Evolutionary conservation across 2,113 vertebrate species (phyloP).

Genomic region (Semicossyphus pulcher): DNA sequence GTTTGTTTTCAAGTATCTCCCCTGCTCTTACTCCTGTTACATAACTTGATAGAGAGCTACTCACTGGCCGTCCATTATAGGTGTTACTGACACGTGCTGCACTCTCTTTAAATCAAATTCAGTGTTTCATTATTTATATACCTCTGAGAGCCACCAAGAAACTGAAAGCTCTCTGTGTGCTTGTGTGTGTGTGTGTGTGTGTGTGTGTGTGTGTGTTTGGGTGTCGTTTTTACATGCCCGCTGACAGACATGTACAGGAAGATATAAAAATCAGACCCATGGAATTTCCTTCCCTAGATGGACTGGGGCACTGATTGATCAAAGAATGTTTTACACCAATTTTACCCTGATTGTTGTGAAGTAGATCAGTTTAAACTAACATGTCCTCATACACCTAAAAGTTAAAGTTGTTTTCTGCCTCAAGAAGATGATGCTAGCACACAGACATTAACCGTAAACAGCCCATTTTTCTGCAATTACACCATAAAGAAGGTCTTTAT

Average conservation of each 20-base stretch:
- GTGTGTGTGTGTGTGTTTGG: constrained; percentile 1
- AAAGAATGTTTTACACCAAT: too few relatives aligned
- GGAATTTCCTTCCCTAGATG: constrained; percentile 27
- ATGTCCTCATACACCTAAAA: too few relatives aligned
- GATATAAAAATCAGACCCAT: constrained; percentile 14
- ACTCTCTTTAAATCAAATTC: constrained; percentile 14
- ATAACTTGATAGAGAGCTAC: constrained; percentile 45
- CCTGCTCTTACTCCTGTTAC: constrained; percentile 48
- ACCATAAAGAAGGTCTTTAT: too few relatives aligned
- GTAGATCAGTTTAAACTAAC: too few relatives aligned
- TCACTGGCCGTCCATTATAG: constrained; percentile 43
- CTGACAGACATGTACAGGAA: constrained; percentile 82
- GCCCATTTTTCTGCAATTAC: too few relatives aligned
- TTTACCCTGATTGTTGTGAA: not conserved
- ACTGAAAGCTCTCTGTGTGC: not conserved
- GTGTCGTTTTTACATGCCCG: constrained; percentile 77
- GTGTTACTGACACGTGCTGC: constrained; percentile 31
- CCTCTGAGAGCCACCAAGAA: constrained; percentile 6
- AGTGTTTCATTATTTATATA: constrained; percentile 45
- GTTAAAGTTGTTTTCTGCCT: too few relatives aligned
- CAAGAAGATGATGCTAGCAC: too few relatives aligned
- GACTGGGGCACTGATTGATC: constrained; percentile 1
- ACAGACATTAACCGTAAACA: too few relatives aligned
- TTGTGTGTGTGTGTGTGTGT: constrained; percentile 7
- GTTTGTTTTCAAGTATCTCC: not conserved